Conservation (phyloP, 2,113 vertebrate species). For the Merops nubicus region DNA sequence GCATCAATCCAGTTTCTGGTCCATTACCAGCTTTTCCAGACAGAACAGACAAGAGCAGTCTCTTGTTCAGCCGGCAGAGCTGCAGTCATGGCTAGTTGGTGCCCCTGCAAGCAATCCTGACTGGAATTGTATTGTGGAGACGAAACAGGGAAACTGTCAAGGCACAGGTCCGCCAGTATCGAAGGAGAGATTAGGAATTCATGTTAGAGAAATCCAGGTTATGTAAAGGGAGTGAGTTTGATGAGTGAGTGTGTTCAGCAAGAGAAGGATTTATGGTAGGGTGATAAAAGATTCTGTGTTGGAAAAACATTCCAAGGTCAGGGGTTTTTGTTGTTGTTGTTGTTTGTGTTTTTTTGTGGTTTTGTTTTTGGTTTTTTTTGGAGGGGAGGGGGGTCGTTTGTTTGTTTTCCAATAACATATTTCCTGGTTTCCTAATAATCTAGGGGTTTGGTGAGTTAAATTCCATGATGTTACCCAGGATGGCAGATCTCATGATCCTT, state of each 20-base stretch:
- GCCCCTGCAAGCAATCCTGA: neutral
- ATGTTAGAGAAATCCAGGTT: fast-evolving
- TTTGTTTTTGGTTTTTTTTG: neutral
- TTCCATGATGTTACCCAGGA: neutral
- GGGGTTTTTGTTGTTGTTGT: neutral
- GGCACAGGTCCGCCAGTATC: neutral
- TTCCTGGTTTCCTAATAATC: neutral
- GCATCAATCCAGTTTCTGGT: neutral
- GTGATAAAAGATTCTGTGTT: neutral
- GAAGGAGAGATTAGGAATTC: neutral
- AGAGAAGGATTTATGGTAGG: neutral
- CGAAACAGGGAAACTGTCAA: neutral
- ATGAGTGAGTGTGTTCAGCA: neutral
- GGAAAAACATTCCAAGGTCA: neutral
- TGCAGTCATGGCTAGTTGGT: neutral
- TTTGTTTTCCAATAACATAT: neutral
- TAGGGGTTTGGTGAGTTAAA: neutral
- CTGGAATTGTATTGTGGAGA: neutral
- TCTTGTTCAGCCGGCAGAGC: neutral
- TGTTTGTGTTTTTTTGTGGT: neutral
- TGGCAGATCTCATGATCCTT: neutral
- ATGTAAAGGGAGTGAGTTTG: neutral
- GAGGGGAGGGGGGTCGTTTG: too few relatives aligned
- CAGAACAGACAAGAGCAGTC: neutral
- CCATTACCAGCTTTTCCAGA: neutral